phyloP scores from a whole-genome alignment of 2,113 vertebrate species.

The Pogonocichla stellata region DNA sequence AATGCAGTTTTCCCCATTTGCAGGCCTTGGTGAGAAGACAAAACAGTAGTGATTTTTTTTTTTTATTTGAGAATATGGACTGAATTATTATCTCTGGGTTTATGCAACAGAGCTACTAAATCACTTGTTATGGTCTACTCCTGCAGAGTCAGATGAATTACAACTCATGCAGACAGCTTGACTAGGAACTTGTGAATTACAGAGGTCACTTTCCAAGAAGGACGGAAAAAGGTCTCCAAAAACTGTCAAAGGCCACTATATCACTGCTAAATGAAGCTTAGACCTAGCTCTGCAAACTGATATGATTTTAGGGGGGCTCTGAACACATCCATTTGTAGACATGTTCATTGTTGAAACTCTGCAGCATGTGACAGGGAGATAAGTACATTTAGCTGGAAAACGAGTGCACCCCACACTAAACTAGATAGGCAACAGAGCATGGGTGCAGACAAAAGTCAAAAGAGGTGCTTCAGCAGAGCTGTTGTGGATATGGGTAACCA shows the following conservation, averaged over 20 bases:
- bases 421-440: neutral
- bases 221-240: neutral
- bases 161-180: neutral
- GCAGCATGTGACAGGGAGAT: neutral
- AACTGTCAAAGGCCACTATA: neutral
- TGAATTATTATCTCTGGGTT: neutral
- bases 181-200: neutral
- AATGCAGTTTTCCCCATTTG: neutral
- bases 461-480: neutral
- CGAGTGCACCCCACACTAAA: fast-evolving
- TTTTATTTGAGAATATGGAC: neutral
- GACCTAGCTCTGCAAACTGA: neutral
- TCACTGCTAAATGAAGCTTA: neutral
- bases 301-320: neutral
- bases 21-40: neutral
- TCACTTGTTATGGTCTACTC: neutral
- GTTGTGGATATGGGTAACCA: fast-evolving
- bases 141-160: neutral
- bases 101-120: neutral
- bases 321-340: neutral
- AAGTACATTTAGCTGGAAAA: neutral
- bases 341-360: fast-evolving
- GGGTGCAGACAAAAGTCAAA: neutral
- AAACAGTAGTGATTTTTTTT: neutral
- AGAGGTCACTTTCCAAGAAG: neutral